phyloP scores from a whole-genome alignment of 2,888 invertebrate species.

The Microctonus hyperodae region DNA sequence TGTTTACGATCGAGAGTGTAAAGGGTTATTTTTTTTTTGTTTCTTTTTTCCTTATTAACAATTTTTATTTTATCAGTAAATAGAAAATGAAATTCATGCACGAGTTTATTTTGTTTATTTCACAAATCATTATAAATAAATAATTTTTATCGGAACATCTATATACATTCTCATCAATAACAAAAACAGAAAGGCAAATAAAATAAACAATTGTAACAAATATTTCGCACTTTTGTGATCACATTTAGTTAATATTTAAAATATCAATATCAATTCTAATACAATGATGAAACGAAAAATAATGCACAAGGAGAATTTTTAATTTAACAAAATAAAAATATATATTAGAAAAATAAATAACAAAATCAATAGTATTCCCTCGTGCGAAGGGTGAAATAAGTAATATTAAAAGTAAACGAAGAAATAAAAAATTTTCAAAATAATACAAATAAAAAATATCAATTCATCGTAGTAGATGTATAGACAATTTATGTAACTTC shows the following conservation, averaged over 20 bases:
- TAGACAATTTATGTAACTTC: not conserved
- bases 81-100: too few relatives aligned
- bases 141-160: too few relatives aligned
- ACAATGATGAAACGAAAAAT: not conserved
- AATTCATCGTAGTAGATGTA: not conserved
- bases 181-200: not conserved
- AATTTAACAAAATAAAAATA: not conserved
- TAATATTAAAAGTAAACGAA: not conserved
- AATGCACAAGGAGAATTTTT: not conserved
- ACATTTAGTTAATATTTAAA: not conserved
- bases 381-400: not conserved
- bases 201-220: too few relatives aligned
- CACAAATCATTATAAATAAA: too few relatives aligned
- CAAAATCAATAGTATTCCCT: not conserved
- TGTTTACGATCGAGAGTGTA: too few relatives aligned
- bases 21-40: too few relatives aligned
- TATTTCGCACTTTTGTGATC: not conserved
- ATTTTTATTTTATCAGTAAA: too few relatives aligned
- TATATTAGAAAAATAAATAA: not conserved
- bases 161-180: not conserved
- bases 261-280: not conserved
- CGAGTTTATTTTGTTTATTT: conserved; percentile 12
- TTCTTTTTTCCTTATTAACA: too few relatives aligned
- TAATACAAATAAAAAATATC: not conserved
- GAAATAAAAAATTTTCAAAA: not conserved